These are phyloP conservation scores for Eidolon dupreanum DNA, from an alignment of 2,797 vertebrate genomes.

Conservation along the genomic window DNA sequence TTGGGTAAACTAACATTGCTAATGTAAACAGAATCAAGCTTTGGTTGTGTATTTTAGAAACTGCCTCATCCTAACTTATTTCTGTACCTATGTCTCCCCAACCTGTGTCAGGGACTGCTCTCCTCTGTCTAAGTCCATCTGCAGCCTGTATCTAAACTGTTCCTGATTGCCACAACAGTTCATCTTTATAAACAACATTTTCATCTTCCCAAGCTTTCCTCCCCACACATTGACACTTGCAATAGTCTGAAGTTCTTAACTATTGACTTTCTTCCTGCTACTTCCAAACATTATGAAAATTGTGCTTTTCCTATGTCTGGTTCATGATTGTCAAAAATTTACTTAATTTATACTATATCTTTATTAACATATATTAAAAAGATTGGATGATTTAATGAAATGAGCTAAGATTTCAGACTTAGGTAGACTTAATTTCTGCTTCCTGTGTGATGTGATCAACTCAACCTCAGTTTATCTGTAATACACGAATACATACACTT, in stretches of 20 bases:
- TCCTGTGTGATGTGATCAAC: neutral
- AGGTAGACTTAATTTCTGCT: neutral
- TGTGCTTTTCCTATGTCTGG: neutral
- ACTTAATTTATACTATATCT: neutral
- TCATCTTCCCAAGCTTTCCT: neutral
- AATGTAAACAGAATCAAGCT: neutral
- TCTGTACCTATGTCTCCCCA: neutral
- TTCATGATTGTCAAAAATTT: neutral
- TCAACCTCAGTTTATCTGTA: neutral
- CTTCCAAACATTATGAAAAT: neutral
- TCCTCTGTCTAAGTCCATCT: neutral
- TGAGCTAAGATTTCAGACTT: neutral
- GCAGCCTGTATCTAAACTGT: neutral
- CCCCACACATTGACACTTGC: rapidly evolving
- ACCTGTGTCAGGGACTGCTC: neutral
- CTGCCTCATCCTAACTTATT: neutral
- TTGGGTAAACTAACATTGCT: neutral
- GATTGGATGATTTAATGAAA: neutral
- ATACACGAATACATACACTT: neutral
- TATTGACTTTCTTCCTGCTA: neutral
- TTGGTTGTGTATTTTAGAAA: neutral
- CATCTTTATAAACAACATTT: neutral
- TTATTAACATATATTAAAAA: neutral
- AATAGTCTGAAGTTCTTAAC: neutral
- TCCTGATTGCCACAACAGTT: neutral